Evolutionary conservation across 1,140 invertebrate species (phyloP).

Genomic region (Drosophila ogumai): DNA sequence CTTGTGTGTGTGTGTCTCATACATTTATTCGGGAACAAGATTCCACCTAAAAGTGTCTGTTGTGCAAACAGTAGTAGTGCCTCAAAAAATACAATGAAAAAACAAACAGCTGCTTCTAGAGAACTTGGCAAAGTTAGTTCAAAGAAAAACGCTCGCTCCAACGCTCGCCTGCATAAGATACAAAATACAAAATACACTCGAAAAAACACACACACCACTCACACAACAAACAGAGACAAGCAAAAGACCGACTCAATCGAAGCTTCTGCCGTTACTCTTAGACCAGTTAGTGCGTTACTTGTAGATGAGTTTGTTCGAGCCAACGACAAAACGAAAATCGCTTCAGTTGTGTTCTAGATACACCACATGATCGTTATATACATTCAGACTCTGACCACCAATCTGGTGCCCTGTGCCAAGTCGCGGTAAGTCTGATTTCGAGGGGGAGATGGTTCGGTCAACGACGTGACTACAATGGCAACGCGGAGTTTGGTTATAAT

Average conservation of each 20-base stretch:
- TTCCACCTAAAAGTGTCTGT: constrained; percentile 15
- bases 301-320: constrained; percentile 76
- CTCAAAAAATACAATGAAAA: not conserved
- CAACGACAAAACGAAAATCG: constrained; percentile 54
- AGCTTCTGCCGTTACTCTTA: constrained; percentile 79
- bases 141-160: constrained; percentile 52
- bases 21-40: constrained; percentile 15
- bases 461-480: constrained; percentile 26
- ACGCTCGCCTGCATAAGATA: constrained; percentile 48
- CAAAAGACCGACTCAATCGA: constrained; percentile 35
- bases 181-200: constrained; percentile 16
- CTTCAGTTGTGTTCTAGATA: constrained; percentile 78
- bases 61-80: constrained; percentile 32
- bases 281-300: constrained; percentile 74
- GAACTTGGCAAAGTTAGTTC: constrained; percentile 39
- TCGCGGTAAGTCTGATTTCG: constrained; percentile 70
- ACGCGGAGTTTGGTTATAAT: constrained; percentile 51
- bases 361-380: constrained; percentile 48
- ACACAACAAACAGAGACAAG: constrained; percentile 44
- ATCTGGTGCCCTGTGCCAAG: constrained; percentile 51
- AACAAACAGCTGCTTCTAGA: constrained; percentile 54
- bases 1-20: constrained; percentile 47
- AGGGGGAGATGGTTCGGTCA: constrained; percentile 39
- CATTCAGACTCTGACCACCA: constrained; percentile 22
- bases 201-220: constrained; percentile 7